Conservation (phyloP, 2,888 invertebrate species). For the Caenorhabditis uteleia region DNA sequence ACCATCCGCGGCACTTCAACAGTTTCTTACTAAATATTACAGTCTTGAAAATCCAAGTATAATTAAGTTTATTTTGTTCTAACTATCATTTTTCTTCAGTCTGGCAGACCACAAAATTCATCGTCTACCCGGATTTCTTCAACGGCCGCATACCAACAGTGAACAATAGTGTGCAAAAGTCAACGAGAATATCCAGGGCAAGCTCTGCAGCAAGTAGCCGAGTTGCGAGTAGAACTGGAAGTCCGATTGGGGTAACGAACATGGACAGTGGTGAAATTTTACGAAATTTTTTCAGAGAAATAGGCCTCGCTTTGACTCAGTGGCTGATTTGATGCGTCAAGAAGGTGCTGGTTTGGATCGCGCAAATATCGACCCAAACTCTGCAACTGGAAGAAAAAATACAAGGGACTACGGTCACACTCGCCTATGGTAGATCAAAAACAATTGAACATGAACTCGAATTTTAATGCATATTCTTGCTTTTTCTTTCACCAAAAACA, state of each 20-base stretch:
- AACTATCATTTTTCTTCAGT: constrained; percentile 70
- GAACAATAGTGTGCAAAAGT: constrained; percentile 23
- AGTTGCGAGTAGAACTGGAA: constrained; percentile 21
- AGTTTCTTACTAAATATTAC: constrained; percentile 86
- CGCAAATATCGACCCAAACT: constrained; percentile 49
- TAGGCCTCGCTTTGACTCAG: constrained; percentile 31
- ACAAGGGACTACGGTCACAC: constrained; percentile 64
- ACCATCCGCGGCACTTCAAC: constrained; percentile 86
- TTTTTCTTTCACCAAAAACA: too few relatives aligned
- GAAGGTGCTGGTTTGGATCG: constrained; percentile 23
- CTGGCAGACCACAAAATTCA: constrained; percentile 86
- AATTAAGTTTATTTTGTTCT: not conserved
- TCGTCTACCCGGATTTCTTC: constrained; percentile 85
- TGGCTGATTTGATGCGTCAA: constrained; percentile 33
- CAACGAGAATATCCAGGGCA: constrained; percentile 21
- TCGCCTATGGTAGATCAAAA: constrained; percentile 54
- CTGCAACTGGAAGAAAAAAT: constrained; percentile 64
- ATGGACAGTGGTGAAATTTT: not conserved
- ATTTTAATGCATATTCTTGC: too few relatives aligned
- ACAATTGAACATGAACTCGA: too few relatives aligned
- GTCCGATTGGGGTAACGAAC: constrained; percentile 21
- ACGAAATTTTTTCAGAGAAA: constrained; percentile 14
- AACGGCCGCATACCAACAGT: constrained; percentile 37
- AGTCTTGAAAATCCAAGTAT: constrained; percentile 74
- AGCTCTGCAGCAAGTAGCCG: constrained; percentile 25